Conservation (phyloP, 2,797 vertebrate species). For the Brachyrhaphis roseni region DNA sequence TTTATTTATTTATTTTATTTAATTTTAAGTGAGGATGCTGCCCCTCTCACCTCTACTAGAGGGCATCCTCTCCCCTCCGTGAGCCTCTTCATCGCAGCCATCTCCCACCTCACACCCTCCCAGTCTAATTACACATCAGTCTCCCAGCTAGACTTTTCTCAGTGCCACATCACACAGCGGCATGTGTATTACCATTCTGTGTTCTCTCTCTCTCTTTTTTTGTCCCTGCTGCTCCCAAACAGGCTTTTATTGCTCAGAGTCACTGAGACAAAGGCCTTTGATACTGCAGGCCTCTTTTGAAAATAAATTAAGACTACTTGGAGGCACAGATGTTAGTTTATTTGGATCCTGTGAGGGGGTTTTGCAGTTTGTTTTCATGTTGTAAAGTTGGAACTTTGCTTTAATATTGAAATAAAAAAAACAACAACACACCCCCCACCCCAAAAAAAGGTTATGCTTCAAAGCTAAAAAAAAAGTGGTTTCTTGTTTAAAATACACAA, state of each 20-base stretch:
- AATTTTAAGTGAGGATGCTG: not conserved
- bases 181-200: slow-evolving; percentile 57
- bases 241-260: slow-evolving; percentile 65
- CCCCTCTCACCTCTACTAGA: slow-evolving; percentile 75
- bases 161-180: slow-evolving; percentile 76
- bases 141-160: slow-evolving; percentile 47
- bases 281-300: slow-evolving; percentile 55
- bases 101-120: slow-evolving; percentile 50
- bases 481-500: slow-evolving; percentile 38
- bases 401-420: slow-evolving; percentile 23
- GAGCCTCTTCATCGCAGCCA: slow-evolving; percentile 51
- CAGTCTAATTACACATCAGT: slow-evolving; percentile 64
- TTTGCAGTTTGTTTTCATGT: slow-evolving; percentile 51
- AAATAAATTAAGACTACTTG: slow-evolving; percentile 62
- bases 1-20: not conserved
- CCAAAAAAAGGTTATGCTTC: not conserved
- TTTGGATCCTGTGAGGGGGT: slow-evolving; percentile 44
- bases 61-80: slow-evolving; percentile 80
- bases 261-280: slow-evolving; percentile 74
- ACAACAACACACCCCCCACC: no score
- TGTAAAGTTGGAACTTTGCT: slow-evolving; percentile 38
- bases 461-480: not conserved
- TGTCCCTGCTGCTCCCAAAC: slow-evolving; percentile 61
- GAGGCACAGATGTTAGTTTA: slow-evolving; percentile 67
- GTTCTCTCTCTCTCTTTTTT: slow-evolving; percentile 25